Conservation (phyloP, 2,888 invertebrate genomes). For the Caenorhabditis japonica region DNA sequence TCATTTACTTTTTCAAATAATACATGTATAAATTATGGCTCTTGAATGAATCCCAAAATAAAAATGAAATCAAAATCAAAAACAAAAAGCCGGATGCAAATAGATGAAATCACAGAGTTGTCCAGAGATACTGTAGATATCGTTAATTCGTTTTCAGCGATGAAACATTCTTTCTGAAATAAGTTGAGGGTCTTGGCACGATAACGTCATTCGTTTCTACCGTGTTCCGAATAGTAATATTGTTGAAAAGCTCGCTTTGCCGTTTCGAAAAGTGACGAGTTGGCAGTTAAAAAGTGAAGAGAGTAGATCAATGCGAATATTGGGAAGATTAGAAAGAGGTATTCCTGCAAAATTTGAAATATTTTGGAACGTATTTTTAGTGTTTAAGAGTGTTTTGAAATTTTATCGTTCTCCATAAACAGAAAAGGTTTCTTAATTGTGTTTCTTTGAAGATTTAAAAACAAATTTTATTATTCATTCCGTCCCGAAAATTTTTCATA, state of each 20-base stretch:
- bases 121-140: slow-evolving; percentile 9
- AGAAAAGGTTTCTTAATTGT: too few species aligned
- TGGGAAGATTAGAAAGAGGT: slow-evolving; percentile 47
- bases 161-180: slow-evolving; percentile 39
- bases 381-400: too few species aligned
- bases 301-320: slow-evolving; percentile 44
- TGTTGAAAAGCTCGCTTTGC: slow-evolving; percentile 29
- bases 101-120: too few species aligned
- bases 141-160: too few species aligned
- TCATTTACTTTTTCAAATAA: neutral
- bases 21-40: too few species aligned
- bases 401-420: too few species aligned
- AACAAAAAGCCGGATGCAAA: neutral
- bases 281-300: slow-evolving; percentile 35
- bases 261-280: slow-evolving; percentile 32
- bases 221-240: slow-evolving; percentile 21
- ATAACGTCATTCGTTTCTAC: slow-evolving; percentile 4
- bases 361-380: too few species aligned
- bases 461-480: neutral
- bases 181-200: slow-evolving; percentile 3
- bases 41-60: too few species aligned
- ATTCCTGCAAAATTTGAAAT: slow-evolving; percentile 33
- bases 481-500: too few species aligned
- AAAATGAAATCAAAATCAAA: slow-evolving; percentile 19
- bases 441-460: too few species aligned